Conservation (phyloP, 2,113 vertebrate species). For the Psilopsiagon aymara region DNA sequence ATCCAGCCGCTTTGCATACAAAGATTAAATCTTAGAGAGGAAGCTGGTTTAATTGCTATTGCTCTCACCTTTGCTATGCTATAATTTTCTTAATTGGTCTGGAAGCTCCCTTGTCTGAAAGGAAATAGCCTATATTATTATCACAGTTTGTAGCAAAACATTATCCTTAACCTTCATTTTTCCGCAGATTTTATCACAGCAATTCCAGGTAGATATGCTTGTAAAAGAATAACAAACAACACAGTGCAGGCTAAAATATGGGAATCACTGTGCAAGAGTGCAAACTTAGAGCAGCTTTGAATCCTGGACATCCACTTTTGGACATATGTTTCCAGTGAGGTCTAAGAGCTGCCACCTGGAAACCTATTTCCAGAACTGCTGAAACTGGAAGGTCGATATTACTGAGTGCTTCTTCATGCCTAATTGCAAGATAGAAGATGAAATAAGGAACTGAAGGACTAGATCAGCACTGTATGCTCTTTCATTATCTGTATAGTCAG, state of each 20-base stretch:
- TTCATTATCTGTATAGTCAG: not conserved
- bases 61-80: not conserved
- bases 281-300: not conserved
- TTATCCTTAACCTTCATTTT: not conserved
- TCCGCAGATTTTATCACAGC: not conserved
- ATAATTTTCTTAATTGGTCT: conserved; percentile 47
- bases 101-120: not conserved
- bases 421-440: not conserved
- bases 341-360: not conserved
- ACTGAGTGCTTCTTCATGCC: not conserved
- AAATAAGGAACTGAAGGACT: not conserved
- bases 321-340: not conserved
- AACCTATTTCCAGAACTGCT: not conserved
- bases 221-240: not conserved
- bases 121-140: not conserved
- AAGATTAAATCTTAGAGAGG: conserved; percentile 35
- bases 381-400: not conserved
- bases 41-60: conserved; percentile 5
- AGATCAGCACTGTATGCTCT: not conserved
- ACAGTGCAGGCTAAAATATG: rapidly evolving
- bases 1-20: not conserved
- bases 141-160: not conserved
- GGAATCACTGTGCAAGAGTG: rapidly evolving
- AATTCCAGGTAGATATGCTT: not conserved
- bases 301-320: not conserved